Evolutionary conservation across 1,140 invertebrate genomes (phyloP).

Genomic region (Kradibia gibbosae): DNA sequence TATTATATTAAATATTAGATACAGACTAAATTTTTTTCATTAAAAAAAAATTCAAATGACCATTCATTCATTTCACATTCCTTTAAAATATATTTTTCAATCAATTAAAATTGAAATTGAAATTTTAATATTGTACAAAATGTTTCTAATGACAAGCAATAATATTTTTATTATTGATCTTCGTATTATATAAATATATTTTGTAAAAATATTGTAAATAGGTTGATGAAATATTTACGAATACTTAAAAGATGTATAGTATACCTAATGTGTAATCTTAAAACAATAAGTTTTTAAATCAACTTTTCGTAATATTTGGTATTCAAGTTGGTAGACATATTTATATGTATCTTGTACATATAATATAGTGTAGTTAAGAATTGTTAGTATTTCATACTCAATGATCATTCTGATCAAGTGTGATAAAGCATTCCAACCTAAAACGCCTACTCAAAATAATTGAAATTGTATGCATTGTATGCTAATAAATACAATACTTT

Average conservation of each 20-base stretch:
- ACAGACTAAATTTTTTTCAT: too few relatives aligned
- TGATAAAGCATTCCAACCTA: constrained; percentile 42
- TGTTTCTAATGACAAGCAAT: background rate
- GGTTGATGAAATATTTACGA: background rate
- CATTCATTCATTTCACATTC: constrained; percentile 15
- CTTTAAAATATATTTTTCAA: constrained; percentile 7
- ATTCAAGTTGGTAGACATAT: constrained; percentile 19
- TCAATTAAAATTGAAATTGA: background rate
- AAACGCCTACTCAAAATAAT: background rate
- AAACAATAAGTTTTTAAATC: background rate
- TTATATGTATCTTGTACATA: background rate
- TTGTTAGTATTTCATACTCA: background rate
- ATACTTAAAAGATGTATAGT: background rate
- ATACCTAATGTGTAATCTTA: background rate
- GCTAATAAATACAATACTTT: background rate
- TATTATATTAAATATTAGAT: too few relatives aligned
- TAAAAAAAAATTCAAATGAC: background rate
- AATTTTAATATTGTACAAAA: constrained; percentile 7
- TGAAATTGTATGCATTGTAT: background rate
- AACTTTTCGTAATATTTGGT: constrained; percentile 6
- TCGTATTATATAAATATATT: constrained; percentile 6
- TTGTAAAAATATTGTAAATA: background rate
- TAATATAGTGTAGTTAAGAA: background rate
- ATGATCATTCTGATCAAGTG: too few relatives aligned
- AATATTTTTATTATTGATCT: constrained; percentile 1